These are phyloP conservation scores for Myocastor coypus DNA, from an alignment of 2,113 vertebrate genomes.

Conservation along the genomic window DNA sequence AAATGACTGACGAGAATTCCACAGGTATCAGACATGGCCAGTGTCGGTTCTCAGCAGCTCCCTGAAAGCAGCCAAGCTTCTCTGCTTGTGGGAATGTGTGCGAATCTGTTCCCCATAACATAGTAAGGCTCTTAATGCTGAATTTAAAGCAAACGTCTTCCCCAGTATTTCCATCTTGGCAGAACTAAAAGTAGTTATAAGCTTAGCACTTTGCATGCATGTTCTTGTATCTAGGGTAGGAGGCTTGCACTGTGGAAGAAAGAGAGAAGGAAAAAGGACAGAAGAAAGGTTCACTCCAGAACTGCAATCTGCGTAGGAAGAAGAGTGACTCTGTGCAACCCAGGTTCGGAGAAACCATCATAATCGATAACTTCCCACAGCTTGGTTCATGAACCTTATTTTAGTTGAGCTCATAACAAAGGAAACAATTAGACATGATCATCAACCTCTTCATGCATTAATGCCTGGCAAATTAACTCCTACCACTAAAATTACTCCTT, in stretches of 20 bases:
- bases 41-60: background rate
- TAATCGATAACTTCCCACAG: constrained; percentile 38
- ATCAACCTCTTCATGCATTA: constrained; percentile 66
- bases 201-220: background rate
- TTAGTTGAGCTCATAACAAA: constrained; percentile 72
- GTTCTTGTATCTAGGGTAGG: background rate
- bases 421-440: constrained; percentile 76
- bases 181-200: constrained; percentile 2
- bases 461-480: constrained; percentile 76
- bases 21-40: background rate
- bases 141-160: background rate
- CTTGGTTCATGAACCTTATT: constrained; percentile 54
- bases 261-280: background rate
- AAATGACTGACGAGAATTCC: background rate
- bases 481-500: constrained; percentile 73
- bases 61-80: background rate
- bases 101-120: background rate
- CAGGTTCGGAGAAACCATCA: background rate
- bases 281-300: background rate
- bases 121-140: background rate
- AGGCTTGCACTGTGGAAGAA: background rate
- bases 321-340: constrained; percentile 35
- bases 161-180: background rate
- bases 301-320: constrained; percentile 4
- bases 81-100: background rate